Percentiles rank a stretch among this genome's conserved stretches.
These are phyloP conservation scores for Conops quadrifasciatus DNA, from an alignment of 2,888 invertebrate genomes.

Conservation along the genomic window DNA sequence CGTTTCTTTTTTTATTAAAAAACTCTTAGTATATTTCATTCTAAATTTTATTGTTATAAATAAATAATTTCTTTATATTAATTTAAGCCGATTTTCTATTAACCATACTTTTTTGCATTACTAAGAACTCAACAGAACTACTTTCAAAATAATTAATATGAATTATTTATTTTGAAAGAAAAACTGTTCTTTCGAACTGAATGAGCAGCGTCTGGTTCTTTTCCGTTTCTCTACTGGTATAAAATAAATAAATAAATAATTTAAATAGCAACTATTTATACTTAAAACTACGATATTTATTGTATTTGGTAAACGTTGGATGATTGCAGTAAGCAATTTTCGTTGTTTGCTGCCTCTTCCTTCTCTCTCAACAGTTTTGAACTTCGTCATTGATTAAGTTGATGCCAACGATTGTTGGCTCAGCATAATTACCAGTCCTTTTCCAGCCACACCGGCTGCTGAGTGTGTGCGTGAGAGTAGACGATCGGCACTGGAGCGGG, in stretches of 20 bases:
- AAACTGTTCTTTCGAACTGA: slow-evolving; percentile 1
- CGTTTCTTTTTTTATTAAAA: too few relatives aligned
- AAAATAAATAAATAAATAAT: slow-evolving; percentile 54
- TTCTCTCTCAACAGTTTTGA: too few relatives aligned
- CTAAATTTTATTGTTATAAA: neutral
- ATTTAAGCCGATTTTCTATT: neutral
- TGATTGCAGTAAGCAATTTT: too few relatives aligned
- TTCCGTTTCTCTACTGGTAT: neutral
- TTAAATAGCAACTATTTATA: slow-evolving; percentile 44
- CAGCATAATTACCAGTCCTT: slow-evolving; percentile 59
- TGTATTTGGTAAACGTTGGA: slow-evolving; percentile 34
- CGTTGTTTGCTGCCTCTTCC: neutral
- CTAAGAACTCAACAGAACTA: slow-evolving; percentile 3
- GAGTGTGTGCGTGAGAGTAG: slow-evolving; percentile 62
- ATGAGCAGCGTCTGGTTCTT: neutral
- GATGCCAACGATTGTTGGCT: neutral
- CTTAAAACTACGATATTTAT: slow-evolving; percentile 32
- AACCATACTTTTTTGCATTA: too few relatives aligned
- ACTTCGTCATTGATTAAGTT: too few relatives aligned
- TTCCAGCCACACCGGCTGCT: slow-evolving; percentile 64
- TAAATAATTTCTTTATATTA: neutral
- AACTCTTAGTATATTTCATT: neutral
- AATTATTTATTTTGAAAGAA: slow-evolving; percentile 19
- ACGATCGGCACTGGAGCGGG: slow-evolving; percentile 65
- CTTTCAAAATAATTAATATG: slow-evolving; percentile 7